phyloP scores from a whole-genome alignment of 1,140 invertebrate species.

The Drepana arcuata region DNA sequence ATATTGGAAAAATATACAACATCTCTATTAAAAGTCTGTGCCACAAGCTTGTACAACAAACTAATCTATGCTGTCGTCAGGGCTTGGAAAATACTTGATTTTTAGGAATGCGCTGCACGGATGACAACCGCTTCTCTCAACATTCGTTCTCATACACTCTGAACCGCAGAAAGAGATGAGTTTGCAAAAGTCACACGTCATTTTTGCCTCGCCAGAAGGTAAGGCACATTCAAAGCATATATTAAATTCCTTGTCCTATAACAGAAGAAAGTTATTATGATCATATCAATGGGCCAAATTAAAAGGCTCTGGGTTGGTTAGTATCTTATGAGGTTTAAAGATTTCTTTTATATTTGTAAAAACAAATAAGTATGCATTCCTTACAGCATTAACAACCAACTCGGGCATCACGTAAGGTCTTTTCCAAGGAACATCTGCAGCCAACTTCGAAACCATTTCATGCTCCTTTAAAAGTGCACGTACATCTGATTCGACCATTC shows the following conservation, averaged over 20 bases:
- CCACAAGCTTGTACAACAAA: no score
- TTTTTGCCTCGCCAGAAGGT: constrained; percentile 28
- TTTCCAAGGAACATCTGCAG: constrained; percentile 16
- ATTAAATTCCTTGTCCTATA: constrained; percentile 38
- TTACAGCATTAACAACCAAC: constrained; percentile 25
- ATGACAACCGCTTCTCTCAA: constrained; percentile 33
- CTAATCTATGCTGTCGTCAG: not conserved
- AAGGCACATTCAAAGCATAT: constrained; percentile 53
- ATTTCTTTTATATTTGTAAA: no score
- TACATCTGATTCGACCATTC: constrained; percentile 27
- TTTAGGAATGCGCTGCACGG: constrained; percentile 40
- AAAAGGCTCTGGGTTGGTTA: no score
- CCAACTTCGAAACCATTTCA: constrained; percentile 10
- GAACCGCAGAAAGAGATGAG: constrained; percentile 39
- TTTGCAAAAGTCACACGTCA: constrained; percentile 35
- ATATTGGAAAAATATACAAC: no score
- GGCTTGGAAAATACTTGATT: constrained; percentile 23
- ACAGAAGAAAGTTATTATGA: no score
- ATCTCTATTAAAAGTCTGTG: no score
- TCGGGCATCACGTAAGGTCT: constrained; percentile 38
- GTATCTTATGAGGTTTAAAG: no score
- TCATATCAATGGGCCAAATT: no score
- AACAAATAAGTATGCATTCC: no score
- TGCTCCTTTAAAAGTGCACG: constrained; percentile 21
- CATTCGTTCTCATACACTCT: constrained; percentile 38